A percentile compares a stretch with the other conserved stretches of the same genome.
Evolutionary conservation across 2,888 invertebrate genomes (phyloP).

Genomic region (Andrena dorsata): DNA sequence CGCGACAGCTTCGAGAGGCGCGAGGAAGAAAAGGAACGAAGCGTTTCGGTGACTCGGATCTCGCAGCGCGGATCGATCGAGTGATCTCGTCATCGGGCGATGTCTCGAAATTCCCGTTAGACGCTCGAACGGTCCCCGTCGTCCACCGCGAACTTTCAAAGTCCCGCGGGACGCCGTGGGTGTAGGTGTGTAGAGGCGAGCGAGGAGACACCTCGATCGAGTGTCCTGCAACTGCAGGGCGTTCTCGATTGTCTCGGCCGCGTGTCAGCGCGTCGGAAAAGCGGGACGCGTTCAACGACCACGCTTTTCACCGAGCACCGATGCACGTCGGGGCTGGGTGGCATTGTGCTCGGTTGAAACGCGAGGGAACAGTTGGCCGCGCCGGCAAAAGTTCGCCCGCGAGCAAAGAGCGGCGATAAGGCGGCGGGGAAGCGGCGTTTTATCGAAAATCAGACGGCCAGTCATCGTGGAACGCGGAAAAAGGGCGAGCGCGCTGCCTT

Average conservation of each 20-base stretch:
- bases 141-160: not conserved
- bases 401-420: constrained; percentile 57
- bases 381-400: constrained; percentile 48
- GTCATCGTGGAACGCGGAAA: not conserved
- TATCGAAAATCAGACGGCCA: constrained; percentile 66
- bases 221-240: not conserved
- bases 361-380: constrained; percentile 29
- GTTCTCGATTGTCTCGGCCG: constrained; percentile 9
- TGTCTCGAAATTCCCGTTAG: constrained; percentile 76
- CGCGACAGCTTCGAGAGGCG: not conserved
- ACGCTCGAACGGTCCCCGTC: constrained; percentile 8
- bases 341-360: constrained; percentile 41
- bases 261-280: constrained; percentile 18
- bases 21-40: constrained; percentile 27
- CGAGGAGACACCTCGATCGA: not conserved
- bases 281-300: not conserved
- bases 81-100: constrained; percentile 71
- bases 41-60: constrained; percentile 63
- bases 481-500: constrained; percentile 2
- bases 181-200: not conserved
- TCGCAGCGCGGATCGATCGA: constrained; percentile 66
- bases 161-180: not conserved
- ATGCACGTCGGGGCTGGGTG: not conserved
- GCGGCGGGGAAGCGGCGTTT: constrained; percentile 60
- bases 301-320: constrained; percentile 7